These are phyloP conservation scores for Acropternis orthonyx DNA, from an alignment of 2,797 vertebrate species.

Conservation along the genomic window DNA sequence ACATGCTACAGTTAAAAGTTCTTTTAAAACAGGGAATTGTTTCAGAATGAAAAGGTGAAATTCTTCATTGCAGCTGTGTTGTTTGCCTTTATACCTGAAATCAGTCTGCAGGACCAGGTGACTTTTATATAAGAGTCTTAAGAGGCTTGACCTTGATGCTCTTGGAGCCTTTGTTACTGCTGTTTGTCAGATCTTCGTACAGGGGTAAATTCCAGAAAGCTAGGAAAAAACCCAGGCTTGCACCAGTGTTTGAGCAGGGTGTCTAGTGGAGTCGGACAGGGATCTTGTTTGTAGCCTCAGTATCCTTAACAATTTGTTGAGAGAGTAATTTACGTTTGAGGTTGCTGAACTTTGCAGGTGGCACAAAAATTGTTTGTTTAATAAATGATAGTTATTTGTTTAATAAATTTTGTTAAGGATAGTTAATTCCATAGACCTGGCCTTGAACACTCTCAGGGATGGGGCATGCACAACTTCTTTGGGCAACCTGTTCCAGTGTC, in stretches of 20 bases:
- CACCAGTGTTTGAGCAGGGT: neutral
- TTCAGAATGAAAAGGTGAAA: neutral
- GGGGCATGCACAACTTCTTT: neutral
- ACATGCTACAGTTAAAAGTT: neutral
- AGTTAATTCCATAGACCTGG: neutral
- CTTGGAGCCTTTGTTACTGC: neutral
- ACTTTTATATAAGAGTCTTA: conserved; percentile 46
- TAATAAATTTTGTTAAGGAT: neutral
- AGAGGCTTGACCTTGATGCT: conserved; percentile 52
- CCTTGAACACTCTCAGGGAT: neutral
- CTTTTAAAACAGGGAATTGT: neutral
- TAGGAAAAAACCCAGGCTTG: neutral
- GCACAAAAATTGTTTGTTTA: neutral
- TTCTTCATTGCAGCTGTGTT: neutral
- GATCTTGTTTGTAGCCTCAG: neutral
- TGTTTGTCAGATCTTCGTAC: neutral
- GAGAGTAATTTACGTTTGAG: neutral
- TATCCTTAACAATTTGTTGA: neutral
- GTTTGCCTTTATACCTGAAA: neutral
- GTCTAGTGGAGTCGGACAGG: neutral
- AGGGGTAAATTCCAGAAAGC: neutral
- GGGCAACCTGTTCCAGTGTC: neutral
- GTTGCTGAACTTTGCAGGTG: neutral
- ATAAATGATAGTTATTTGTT: neutral
- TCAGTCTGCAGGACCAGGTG: conserved; percentile 16